Base-by-base conservation (phyloP, 2,888 invertebrate genomes). In the Acrobasis repandana region DNA sequence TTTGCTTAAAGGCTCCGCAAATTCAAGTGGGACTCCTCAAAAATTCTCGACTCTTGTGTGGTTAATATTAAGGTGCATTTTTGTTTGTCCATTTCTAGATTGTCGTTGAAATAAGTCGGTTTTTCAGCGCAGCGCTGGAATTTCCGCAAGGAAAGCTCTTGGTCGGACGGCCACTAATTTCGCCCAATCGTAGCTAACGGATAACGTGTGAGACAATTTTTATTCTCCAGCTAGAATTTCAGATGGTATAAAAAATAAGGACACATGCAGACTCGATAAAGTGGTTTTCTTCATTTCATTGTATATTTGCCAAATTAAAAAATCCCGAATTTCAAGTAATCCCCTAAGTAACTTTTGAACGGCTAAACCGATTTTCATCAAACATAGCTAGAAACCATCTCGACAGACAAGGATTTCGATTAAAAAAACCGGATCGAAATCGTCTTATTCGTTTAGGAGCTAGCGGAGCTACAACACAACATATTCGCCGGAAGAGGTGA, bases 121-220 rank as follows among this genome's bases (percentile, higher is more conserved):
- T 71, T 73, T 76, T 71, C 75, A 76, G 79, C 78, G 74, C 81
- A 80, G 80, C 83, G 85, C 20, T 34, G 78, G 85, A 88, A 89
- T 86, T 88, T 86, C 83, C 83, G 88, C 87, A 80, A 86, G 85
- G 79, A 81, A 84, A 82, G 86, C 88, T 87, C 85, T 84, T 80
- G 87, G 85, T 82, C 82, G 82, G 80, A 81, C 80, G 84, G 83
- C 77, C 86, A 86, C 90, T 91, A 91, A 91, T 91, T 90, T 85
- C 80, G 82, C 79, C 85, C 84, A 83, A 85, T 88, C 84, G 85
- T 77, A 81, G 85, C 80, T 83, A 82, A 77, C 74, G 82, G 79
- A 79, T 84, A 88, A 85, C 81, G 81, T 79, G 76, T 79, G 82
- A 77, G 80, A 82, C 81, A 86, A 85, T 84, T 86, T 86, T 85